Percentiles rank a stretch among this genome's conserved stretches.
These are phyloP conservation scores for Hyperoplus lanceolatus DNA, from an alignment of 2,797 vertebrate genomes.

Conservation along the genomic window DNA sequence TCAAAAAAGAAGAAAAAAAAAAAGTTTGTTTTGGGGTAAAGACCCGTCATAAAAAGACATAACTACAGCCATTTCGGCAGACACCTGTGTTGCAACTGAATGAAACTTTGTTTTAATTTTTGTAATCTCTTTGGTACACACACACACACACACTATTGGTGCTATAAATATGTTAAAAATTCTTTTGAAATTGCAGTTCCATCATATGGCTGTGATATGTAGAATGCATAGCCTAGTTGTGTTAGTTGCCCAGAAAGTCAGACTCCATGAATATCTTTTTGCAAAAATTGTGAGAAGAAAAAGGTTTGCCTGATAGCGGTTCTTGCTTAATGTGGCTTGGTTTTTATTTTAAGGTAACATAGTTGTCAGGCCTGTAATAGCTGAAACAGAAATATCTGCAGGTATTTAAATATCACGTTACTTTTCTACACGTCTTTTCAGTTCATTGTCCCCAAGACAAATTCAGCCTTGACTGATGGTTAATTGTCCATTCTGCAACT, in stretches of 20 bases:
- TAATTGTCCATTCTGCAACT: constrained; percentile 39
- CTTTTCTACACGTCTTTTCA: constrained; percentile 44
- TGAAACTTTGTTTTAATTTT: constrained; percentile 54
- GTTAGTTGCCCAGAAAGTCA: constrained; percentile 78
- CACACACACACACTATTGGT: constrained; percentile 68
- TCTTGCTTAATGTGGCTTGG: constrained; percentile 84
- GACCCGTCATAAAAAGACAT: constrained; percentile 54
- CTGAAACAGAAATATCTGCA: constrained; percentile 39
- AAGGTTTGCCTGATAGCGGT: constrained; percentile 81
- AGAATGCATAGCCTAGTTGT: constrained; percentile 79
- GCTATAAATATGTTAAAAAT: constrained; percentile 82
- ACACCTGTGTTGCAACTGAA: constrained; percentile 65
- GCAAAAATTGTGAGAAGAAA: constrained; percentile 53
- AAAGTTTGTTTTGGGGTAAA: constrained; percentile 50
- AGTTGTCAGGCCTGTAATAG: constrained; percentile 58
- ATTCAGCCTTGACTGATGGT: constrained; percentile 18
- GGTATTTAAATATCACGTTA: constrained; percentile 37
- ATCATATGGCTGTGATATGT: constrained; percentile 83
- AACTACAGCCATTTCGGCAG: constrained; percentile 70
- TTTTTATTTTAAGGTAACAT: constrained; percentile 67
- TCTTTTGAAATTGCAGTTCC: constrained; percentile 88
- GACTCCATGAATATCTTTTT: constrained; percentile 67
- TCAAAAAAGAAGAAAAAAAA: constrained; percentile 4
- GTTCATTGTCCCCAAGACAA: constrained; percentile 32
- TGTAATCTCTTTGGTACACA: constrained; percentile 69